phyloP scores from a whole-genome alignment of 2,113 vertebrate genomes.

The Leucopsar rothschildi region DNA sequence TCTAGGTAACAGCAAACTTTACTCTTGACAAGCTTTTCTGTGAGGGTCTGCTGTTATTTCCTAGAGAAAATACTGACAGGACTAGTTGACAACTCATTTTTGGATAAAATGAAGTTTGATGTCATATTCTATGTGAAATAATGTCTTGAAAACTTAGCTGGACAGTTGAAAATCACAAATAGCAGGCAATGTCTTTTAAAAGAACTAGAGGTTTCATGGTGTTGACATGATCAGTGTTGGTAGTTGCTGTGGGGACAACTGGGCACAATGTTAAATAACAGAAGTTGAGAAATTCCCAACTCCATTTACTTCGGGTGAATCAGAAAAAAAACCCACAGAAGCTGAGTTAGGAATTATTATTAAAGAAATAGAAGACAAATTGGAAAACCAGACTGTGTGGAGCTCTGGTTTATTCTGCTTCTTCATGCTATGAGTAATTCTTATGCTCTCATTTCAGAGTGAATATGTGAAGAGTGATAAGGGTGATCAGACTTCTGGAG shows the following conservation, averaged over 20 bases:
- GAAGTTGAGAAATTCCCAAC: not conserved
- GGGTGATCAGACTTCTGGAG: not conserved
- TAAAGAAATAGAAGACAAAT: not conserved
- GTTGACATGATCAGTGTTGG: not conserved
- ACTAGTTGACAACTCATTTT: not conserved
- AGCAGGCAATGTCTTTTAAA: not conserved
- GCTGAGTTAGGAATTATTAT: not conserved
- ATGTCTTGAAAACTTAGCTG: not conserved
- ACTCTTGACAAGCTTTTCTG: not conserved
- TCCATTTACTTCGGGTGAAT: not conserved
- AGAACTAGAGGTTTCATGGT: accelerated
- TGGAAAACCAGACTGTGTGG: not conserved
- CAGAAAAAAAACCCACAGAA: not conserved
- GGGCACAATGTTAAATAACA: not conserved
- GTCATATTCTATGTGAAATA: not conserved
- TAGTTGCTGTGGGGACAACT: not conserved
- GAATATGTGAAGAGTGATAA: not conserved
- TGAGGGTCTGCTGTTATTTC: not conserved
- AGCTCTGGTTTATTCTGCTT: not conserved
- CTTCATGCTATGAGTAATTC: not conserved
- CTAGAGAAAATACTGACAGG: not conserved
- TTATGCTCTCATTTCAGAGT: not conserved
- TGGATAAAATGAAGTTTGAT: not conserved
- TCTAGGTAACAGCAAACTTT: not conserved
- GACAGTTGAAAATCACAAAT: not conserved